Percentiles rank a stretch among this genome's conserved stretches.
Conservation (phyloP, 2,888 invertebrate species). For the Pachydiplax longipennis region DNA sequence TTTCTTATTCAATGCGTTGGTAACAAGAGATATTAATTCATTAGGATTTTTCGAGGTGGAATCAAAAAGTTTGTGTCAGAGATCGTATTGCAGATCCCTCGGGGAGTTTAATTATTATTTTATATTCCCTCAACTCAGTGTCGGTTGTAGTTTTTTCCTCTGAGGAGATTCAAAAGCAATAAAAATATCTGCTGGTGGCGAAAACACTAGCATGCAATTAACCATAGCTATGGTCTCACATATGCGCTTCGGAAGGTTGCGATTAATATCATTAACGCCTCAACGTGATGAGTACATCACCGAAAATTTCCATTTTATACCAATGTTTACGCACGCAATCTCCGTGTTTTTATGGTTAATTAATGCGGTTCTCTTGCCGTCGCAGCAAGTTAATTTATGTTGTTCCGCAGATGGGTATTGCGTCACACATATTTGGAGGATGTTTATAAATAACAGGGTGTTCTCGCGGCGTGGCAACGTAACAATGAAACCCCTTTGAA, state of each 20-base stretch:
- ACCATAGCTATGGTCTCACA: background rate
- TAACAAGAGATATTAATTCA: too few species aligned
- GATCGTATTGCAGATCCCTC: too few species aligned
- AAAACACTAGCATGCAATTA: background rate
- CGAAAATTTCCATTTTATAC: background rate
- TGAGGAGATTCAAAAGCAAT: too few species aligned
- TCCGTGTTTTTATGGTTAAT: background rate
- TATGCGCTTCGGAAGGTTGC: background rate
- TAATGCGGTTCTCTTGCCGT: background rate
- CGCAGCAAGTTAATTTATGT: background rate
- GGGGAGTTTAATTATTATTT: too few species aligned
- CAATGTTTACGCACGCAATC: background rate
- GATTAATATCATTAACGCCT: background rate
- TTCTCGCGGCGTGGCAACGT: background rate
- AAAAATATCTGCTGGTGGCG: background rate
- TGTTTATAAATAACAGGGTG: background rate
- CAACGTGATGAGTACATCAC: background rate
- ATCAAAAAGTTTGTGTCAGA: too few species aligned
- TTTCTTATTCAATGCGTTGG: too few species aligned
- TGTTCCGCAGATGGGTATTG: background rate
- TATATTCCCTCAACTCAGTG: too few species aligned
- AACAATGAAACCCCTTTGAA: background rate
- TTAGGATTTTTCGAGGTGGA: too few species aligned
- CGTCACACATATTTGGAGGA: background rate
- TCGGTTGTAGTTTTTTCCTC: too few species aligned